Evolutionary conservation across 2,113 vertebrate genomes (phyloP).

Genomic region (Myotis brandtii): DNA sequence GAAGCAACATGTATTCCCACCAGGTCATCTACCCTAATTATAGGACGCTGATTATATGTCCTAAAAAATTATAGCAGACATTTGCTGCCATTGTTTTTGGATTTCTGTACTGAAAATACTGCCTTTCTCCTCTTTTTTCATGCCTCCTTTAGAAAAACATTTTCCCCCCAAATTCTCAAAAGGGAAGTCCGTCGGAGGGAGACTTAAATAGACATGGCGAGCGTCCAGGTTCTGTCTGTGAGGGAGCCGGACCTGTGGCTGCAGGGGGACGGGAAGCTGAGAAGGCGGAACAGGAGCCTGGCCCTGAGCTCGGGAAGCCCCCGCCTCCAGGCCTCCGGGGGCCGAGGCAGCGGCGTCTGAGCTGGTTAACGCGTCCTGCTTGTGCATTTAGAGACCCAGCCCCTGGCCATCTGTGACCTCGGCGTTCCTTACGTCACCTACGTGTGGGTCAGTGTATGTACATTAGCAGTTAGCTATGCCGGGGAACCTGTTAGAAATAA

Average conservation of each 20-base stretch:
- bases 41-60: not conserved
- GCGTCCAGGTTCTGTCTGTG: constrained; percentile 4
- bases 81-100: not conserved
- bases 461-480: not conserved
- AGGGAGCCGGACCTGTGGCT: not conserved
- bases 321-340: no score
- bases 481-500: not conserved
- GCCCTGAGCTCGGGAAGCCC: not conserved
- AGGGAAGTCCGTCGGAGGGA: constrained; percentile 48
- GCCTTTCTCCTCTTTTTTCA: not conserved
- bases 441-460: not conserved
- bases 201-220: not conserved
- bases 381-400: constrained; percentile 4
- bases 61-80: not conserved
- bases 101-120: not conserved
- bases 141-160: not conserved
- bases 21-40: not conserved
- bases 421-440: not conserved
- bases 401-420: not conserved
- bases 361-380: not conserved
- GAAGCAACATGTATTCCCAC: not conserved
- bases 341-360: not conserved
- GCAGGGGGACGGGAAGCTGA: constrained; percentile 28
- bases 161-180: not conserved
- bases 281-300: not conserved